Evolutionary conservation across 2,888 invertebrate genomes (phyloP), one percentile per base, ranked within the genome.

Genomic region (Drosophila paramelanica): DNA sequence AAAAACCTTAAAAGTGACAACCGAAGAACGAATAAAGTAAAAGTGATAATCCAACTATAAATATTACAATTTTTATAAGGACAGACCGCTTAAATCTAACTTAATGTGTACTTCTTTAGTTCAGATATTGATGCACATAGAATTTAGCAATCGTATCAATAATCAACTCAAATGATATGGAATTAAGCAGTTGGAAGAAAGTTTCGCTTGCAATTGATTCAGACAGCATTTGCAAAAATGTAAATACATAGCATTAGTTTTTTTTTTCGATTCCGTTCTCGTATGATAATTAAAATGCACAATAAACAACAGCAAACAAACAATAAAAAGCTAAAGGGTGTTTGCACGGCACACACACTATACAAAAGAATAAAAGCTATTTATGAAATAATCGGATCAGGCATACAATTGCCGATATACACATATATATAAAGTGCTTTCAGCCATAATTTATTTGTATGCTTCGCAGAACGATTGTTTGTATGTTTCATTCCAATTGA

Each of bases 21-120:
- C 23, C 57, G 61, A 61, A 11, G 55, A 60, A 75, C 69, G 76
- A 75, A 67, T 74, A 61, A 84, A 80, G 70, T 77, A 70, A 87
- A 78, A 70, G 81, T 85, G 81, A 81, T 81, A 81, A 79, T 70
- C 60, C 68, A 81, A 81, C 58, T 74, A 53, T 38, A 23, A 59
- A 60, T 55, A 76, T 41, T 61, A 56, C 58, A 64, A 46, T 72
- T 64, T 75, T 72, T 72, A 79, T 79, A 77, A 59, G 65, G 61
- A 39, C 49, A 39, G 68, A 51, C 60, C 47, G 46, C 51, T 45
- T 6, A 56, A 47, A 38, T 42, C n/a, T 11, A 36, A 31, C 20
- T 13, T 25, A 47, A 49, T 53, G 47, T 52, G 59, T 38, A 51
- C 27, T 51, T 51, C 14, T 46, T 25, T 25, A 42, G 31, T 38